A percentile compares a stretch with the other conserved stretches of the same genome.
phyloP scores from a whole-genome alignment of 2,797 vertebrate species.

The Poliocrania exsul region DNA sequence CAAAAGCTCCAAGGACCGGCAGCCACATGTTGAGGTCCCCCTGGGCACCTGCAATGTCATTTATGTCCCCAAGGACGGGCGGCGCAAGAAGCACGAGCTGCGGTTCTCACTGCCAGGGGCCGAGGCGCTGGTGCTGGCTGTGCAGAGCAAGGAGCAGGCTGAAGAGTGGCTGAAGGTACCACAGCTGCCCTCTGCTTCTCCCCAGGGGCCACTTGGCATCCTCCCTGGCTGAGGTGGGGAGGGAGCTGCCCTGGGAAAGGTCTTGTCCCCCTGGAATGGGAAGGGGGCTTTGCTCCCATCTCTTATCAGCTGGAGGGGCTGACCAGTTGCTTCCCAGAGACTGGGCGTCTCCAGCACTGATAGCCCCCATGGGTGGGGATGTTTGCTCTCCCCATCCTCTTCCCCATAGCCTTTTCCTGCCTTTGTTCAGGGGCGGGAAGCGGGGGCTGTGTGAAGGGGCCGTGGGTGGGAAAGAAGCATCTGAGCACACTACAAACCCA shows the following conservation, averaged over 20 bases:
- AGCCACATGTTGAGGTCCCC: constrained; percentile 87
- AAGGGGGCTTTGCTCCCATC: background rate
- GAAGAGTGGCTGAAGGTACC: constrained; percentile 96
- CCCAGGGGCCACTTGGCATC: background rate
- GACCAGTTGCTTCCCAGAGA: background rate
- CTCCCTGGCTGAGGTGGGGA: background rate
- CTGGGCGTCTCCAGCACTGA: background rate
- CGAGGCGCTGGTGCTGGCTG: constrained; percentile 90
- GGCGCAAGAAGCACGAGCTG: constrained; percentile 94
- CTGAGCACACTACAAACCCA: background rate
- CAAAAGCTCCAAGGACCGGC: constrained; percentile 95
- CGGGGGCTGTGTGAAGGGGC: background rate
- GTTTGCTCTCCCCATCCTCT: constrained; percentile 50
- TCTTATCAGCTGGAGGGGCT: background rate
- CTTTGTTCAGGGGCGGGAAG: constrained; percentile 61
- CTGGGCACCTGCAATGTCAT: constrained; percentile 87
- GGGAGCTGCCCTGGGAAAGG: background rate
- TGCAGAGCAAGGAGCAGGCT: constrained; percentile 96
- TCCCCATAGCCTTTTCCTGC: constrained; percentile 45
- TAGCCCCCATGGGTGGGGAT: constrained; percentile 11
- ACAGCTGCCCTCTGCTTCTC: accelerated
- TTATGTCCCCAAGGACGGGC: constrained; percentile 94
- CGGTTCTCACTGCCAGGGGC: constrained; percentile 90
- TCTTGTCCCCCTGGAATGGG: background rate
- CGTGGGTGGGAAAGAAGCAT: background rate